phyloP scores from a whole-genome alignment of 2,113 vertebrate genomes.

The Dicrurus megarhynchus region DNA sequence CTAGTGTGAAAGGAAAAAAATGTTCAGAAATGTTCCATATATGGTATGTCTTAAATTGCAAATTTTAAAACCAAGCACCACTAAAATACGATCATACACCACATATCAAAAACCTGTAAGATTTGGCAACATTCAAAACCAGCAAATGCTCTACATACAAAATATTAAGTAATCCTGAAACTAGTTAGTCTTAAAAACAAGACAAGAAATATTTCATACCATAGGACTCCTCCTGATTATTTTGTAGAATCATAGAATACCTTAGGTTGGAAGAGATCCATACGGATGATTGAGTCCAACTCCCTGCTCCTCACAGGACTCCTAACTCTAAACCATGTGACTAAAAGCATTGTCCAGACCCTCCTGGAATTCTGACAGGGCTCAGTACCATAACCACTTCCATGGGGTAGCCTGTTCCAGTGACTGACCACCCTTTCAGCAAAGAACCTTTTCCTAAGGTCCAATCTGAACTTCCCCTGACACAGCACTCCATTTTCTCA shows the following conservation, averaged over 20 bases:
- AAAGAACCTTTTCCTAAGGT: neutral
- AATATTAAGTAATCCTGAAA: neutral
- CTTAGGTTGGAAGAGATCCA: neutral
- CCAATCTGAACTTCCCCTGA: neutral
- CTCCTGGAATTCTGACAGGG: neutral
- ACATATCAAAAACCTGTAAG: neutral
- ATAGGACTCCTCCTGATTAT: neutral
- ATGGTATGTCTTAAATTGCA: neutral
- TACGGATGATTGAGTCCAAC: neutral
- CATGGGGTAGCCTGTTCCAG: neutral
- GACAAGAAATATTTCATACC: neutral
- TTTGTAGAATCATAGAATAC: neutral
- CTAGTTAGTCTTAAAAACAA: neutral
- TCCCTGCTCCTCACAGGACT: neutral
- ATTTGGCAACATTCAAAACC: neutral
- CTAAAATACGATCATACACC: neutral
- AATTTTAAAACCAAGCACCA: neutral
- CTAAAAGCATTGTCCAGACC: fast-evolving
- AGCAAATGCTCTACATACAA: neutral
- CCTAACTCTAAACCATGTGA: neutral
- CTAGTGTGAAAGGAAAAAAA: neutral
- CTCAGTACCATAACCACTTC: neutral
- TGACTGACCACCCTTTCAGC: neutral
- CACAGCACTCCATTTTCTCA: fast-evolving
- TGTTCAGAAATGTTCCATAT: neutral